Evolutionary conservation across 2,113 vertebrate species (phyloP), one percentile per base, ranked within the genome.

Genomic region (Lota lota): DNA sequence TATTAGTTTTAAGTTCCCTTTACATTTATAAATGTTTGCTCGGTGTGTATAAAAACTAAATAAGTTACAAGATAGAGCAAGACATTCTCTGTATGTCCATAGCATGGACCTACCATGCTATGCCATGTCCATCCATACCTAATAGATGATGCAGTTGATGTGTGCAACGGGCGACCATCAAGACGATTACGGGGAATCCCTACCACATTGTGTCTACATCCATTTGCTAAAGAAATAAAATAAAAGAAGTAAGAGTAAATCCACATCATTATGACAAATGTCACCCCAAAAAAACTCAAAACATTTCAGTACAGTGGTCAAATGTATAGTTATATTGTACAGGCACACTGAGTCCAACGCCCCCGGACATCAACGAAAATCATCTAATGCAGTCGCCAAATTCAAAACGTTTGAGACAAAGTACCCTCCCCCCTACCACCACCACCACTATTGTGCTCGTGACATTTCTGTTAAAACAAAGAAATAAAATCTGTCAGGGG

Each of bases 1-100:
- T 75, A 68, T 50, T 14, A 1, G 40, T 47, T 47, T 47, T 47
- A 47, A 76, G 67, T 84, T 88, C 85, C 86, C 84, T 88, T 88
- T 87, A 74, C 77, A 70, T 66, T 56, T 69, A 68, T 22, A 75
- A 79, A 78, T 59, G 50, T 67, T 66, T 65, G 15, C 40, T 56
- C 53, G 15, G 53, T 18, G 53, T 56, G 16, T 47, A 14, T 47
- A 47, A 10, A 47, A 47, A 14, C 11, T 11, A 14, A 47, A 47
- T 47, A 47, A 47, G 7, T 47, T 47, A 47, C 40, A 8, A 47
- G 40, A 47, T 7, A 33, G 28, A 33, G 28, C 28, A 33, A 8
- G 40, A 1, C 10, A 47, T 14, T 10, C 40, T 47, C 40, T 47
- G 40, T 47, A 14, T 33, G 28, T 33, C 28, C 28, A 6, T 8